Evolutionary conservation across 2,113 vertebrate species (phyloP), one percentile per base, ranked within the genome.

Genomic region (Pomatorhinus ruficollis): DNA sequence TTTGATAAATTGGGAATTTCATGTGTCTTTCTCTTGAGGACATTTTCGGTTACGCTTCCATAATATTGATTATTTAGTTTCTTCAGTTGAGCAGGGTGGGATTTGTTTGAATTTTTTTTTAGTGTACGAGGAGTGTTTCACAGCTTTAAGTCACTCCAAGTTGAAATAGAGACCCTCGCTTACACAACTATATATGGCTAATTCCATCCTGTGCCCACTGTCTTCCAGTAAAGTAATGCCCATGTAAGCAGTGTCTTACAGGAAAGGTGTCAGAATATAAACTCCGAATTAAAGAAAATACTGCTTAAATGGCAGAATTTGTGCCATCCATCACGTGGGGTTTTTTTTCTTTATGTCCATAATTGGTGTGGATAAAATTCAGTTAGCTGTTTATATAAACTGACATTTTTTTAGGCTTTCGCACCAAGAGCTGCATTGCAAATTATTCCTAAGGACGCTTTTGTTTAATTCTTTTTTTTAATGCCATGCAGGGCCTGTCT

Each of bases 351-450:
- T 98, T 98, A 98, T 94, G 98, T 99, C 99, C 99, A 99, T 99
- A 99, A 99, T 99, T 99, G 99, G 99, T 98, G 98, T 97, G 99
- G 99, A 98, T 98, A 98, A 98, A 99, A 98, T 98, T 98, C 99
- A 97, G 98, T 97, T 98, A 98, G 98, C 98, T 99, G 99, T 99
- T 99, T 99, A 99, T 98, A 99, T 98, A 98, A 99, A 99, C 97
- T 97, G 97, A 98, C 98, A 99, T 99, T 99, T 99, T 97, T 99
- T 99, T 98, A 99, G 98, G 98, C 99, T 99, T 99, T 99, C 99
- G 98, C 98, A 99, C 98, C 98, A 99, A 98, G 98, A 98, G 97
- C 98, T 95, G 96, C 94, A 97, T 98, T 98, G 98, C 98, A 98
- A 98, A 99, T 98, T 98, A 98, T 99, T 98, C 98, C 98, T 97